These are phyloP conservation scores for Cyaniris semiargus DNA, from an alignment of 2,888 invertebrate species.

Conservation along the genomic window DNA sequence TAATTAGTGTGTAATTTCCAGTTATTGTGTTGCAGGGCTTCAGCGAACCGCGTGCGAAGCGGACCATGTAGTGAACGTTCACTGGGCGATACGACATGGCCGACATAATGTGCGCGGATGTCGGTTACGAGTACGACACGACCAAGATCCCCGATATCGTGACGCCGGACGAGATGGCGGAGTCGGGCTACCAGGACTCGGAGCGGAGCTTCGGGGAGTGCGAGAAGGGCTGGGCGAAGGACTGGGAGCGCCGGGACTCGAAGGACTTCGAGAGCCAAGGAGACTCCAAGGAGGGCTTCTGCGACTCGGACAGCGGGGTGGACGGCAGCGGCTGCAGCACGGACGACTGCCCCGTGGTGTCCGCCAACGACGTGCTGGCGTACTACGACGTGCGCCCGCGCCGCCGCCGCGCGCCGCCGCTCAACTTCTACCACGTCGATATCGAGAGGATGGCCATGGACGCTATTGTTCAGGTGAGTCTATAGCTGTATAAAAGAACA, in stretches of 20 bases:
- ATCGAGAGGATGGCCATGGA: slow-evolving; percentile 71
- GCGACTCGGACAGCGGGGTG: slow-evolving; percentile 77
- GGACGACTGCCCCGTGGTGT: slow-evolving; percentile 79
- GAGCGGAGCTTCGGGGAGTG: slow-evolving; percentile 72
- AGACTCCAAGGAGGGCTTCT: slow-evolving; percentile 55
- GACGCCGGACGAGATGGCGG: slow-evolving; percentile 73
- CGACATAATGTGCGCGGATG: slow-evolving; percentile 61
- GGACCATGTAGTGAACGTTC: slow-evolving; percentile 70
- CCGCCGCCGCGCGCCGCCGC: slow-evolving; percentile 68
- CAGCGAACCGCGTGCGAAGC: slow-evolving; percentile 55
- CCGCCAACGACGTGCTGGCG: slow-evolving; percentile 75
- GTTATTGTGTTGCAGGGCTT: slow-evolving; percentile 54
- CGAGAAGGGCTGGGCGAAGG: slow-evolving; percentile 72
- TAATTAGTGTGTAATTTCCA: slow-evolving; percentile 11
- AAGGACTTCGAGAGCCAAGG: slow-evolving; percentile 49
- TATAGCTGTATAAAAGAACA: too few relatives aligned
- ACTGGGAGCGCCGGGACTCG: slow-evolving; percentile 72
- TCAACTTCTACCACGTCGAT: slow-evolving; percentile 72
- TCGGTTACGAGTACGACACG: slow-evolving; percentile 65
- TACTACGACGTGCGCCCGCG: slow-evolving; percentile 73
- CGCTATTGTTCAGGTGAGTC: slow-evolving; percentile 66
- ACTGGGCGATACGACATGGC: slow-evolving; percentile 55
- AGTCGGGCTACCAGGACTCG: slow-evolving; percentile 73
- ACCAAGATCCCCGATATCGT: slow-evolving; percentile 73
- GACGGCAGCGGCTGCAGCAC: slow-evolving; percentile 81